Conservation (phyloP, 2,113 vertebrate species). For the Embiotoca jacksoni region DNA sequence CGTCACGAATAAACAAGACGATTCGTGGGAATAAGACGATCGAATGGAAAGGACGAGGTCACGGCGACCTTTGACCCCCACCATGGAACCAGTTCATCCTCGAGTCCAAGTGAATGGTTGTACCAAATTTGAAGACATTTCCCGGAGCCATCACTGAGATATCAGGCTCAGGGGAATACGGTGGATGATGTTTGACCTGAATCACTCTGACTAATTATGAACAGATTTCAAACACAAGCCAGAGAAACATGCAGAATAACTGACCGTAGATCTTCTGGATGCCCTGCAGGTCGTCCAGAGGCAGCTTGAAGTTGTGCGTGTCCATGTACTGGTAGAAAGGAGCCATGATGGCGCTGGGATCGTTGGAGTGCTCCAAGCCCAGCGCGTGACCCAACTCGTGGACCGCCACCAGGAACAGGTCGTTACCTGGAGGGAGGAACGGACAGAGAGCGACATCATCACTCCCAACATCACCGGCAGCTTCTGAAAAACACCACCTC, state of each 20-base stretch:
- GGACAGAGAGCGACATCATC: background rate
- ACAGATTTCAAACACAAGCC: too few species aligned
- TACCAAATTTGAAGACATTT: too few species aligned
- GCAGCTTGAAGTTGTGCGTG: slow-evolving; percentile 97
- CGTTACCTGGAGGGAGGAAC: slow-evolving; percentile 86
- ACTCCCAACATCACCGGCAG: background rate
- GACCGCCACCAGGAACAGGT: slow-evolving; percentile 96
- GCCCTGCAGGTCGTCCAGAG: slow-evolving; percentile 96
- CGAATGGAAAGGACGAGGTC: too few species aligned
- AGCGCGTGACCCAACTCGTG: slow-evolving; percentile 95
- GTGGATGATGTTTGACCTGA: too few species aligned
- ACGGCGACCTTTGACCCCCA: too few species aligned
- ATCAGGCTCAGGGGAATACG: too few species aligned
- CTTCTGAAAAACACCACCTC: slow-evolving; percentile 11
- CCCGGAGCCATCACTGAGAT: too few species aligned
- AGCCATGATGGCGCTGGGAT: slow-evolving; percentile 98
- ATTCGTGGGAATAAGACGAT: too few species aligned
- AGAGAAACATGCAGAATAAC: background rate
- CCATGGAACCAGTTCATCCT: too few species aligned
- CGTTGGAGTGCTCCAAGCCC: slow-evolving; percentile 97
- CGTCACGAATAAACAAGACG: too few species aligned
- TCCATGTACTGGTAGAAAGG: slow-evolving; percentile 99
- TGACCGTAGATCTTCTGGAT: slow-evolving; percentile 98
- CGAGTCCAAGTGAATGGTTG: too few species aligned
- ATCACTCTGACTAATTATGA: too few species aligned